phyloP scores from a whole-genome alignment of 2,888 invertebrate genomes.

The Caradrina kadenii region DNA sequence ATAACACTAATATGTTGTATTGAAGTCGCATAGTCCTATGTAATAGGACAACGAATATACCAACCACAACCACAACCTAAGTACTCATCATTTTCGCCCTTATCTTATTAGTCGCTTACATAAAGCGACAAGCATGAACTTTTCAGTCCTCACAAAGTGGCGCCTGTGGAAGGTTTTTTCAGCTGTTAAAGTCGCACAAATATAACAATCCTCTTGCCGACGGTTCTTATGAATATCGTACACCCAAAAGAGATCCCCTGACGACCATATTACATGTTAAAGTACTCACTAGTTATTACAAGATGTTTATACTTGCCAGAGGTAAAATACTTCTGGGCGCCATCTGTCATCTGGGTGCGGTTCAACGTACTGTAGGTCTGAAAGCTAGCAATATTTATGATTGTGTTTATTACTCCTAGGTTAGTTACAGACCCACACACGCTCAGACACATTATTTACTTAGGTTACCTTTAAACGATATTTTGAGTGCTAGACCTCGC shows the following conservation, averaged over 20 bases:
- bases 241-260: conserved; percentile 34
- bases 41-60: too few species aligned
- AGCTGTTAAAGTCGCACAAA: not conserved
- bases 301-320: conserved; percentile 57
- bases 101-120: too few species aligned
- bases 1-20: too few species aligned
- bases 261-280: conserved; percentile 27
- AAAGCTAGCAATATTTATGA: conserved; percentile 53
- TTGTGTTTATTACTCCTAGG: conserved; percentile 41
- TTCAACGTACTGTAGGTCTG: conserved; percentile 69
- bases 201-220: not conserved
- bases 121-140: not conserved
- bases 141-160: not conserved
- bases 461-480: not conserved
- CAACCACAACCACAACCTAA: too few species aligned
- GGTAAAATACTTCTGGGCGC: conserved; percentile 67
- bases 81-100: too few species aligned
- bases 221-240: conserved; percentile 7
- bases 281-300: conserved; percentile 32
- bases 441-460: not conserved
- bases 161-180: not conserved
- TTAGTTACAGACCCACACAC: conserved; percentile 8
- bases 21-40: too few species aligned
- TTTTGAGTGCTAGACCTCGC: not conserved
- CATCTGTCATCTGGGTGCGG: conserved; percentile 73